Conservation (phyloP, 2,888 invertebrate genomes). For the Aricia artaxerxes region DNA sequence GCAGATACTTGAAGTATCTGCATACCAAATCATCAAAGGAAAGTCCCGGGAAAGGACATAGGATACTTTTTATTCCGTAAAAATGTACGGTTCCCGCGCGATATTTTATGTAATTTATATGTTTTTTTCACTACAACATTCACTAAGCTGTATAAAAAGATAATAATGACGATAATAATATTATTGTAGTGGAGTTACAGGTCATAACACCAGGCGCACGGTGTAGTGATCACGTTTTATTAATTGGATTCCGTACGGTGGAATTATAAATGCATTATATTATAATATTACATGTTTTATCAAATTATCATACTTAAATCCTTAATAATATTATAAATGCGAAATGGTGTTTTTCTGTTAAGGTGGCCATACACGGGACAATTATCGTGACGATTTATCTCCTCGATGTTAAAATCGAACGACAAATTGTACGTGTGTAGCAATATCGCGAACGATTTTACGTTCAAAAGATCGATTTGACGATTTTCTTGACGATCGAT, state of each 20-base stretch:
- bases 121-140: neutral
- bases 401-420: too few relatives aligned
- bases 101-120: neutral
- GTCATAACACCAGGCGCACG: neutral
- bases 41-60: too few relatives aligned
- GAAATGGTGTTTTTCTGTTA: neutral
- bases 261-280: neutral
- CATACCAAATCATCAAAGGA: too few relatives aligned
- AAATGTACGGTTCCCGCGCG: too few relatives aligned
- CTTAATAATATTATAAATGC: neutral
- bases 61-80: too few relatives aligned
- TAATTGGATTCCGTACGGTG: constrained; percentile 8
- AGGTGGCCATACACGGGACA: too few relatives aligned
- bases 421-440: too few relatives aligned
- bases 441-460: too few relatives aligned
- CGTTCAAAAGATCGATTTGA: too few relatives aligned
- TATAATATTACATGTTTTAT: neutral
- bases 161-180: neutral
- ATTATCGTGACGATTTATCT: too few relatives aligned
- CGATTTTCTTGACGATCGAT: too few relatives aligned
- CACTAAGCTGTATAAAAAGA: neutral
- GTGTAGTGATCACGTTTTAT: neutral
- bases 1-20: too few relatives aligned
- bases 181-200: neutral
- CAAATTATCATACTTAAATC: neutral